phyloP scores from a whole-genome alignment of 2,797 vertebrate genomes.

The Gambusia yucatana region DNA sequence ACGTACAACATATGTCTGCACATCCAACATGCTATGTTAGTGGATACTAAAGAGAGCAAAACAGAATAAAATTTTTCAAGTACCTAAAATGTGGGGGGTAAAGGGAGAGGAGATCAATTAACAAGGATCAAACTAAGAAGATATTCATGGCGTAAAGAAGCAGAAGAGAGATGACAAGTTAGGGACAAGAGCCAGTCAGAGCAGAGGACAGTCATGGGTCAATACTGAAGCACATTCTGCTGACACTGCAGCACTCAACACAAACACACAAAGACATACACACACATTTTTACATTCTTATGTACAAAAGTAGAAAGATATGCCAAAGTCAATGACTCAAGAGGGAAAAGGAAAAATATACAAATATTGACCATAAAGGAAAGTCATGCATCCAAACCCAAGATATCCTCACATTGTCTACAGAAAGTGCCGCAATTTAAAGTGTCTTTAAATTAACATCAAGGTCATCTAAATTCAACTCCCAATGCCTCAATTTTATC shows the following conservation, averaged over 20 bases:
- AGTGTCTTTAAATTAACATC: not conserved
- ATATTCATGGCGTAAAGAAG: constrained; percentile 15
- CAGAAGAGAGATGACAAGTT: constrained; percentile 67
- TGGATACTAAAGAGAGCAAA: not conserved
- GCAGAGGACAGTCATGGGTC: constrained; percentile 80
- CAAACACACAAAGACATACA: constrained; percentile 40
- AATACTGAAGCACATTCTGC: constrained; percentile 76
- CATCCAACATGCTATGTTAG: too few species aligned
- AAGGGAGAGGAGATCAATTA: constrained; percentile 28
- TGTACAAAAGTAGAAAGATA: constrained; percentile 52
- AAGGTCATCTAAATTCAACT: not conserved
- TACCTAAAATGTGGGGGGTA: not conserved
- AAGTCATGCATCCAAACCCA: not conserved
- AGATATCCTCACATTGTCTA: not conserved
- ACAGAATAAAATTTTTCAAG: not conserved
- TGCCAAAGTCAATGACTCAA: constrained; percentile 58
- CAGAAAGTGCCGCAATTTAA: not conserved
- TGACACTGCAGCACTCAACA: constrained; percentile 71
- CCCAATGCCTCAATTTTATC: not conserved
- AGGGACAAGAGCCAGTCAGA: constrained; percentile 78
- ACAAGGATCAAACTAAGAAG: constrained; percentile 21
- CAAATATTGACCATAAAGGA: not conserved
- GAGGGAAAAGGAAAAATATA: constrained; percentile 20
- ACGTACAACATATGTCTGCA: not conserved
- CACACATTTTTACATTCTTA: constrained; percentile 30